Conservation (phyloP, 2,888 invertebrate species). For the Tethea ocularis region DNA sequence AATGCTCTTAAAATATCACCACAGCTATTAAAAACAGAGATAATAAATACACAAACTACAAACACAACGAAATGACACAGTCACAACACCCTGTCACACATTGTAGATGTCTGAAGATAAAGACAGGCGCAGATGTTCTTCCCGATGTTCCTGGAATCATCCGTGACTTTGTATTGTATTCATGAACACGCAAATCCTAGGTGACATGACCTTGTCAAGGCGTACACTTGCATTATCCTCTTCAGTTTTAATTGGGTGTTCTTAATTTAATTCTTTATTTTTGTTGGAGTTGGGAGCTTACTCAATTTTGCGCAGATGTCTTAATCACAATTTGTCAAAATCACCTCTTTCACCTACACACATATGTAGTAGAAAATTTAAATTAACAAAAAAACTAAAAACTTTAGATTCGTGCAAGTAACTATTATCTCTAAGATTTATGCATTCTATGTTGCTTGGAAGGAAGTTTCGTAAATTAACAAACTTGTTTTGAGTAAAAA, state of each 20-base stretch:
- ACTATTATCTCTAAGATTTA: not conserved
- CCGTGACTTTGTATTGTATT: constrained; percentile 56
- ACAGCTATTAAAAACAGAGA: constrained; percentile 28
- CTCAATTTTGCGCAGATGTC: not conserved
- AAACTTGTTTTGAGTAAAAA: constrained; percentile 16
- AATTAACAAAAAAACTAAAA: not conserved
- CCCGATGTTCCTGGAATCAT: constrained; percentile 52
- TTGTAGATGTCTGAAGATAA: constrained; percentile 65
- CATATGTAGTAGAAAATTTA: not conserved
- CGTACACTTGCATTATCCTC: constrained; percentile 25
- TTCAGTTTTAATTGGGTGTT: not conserved
- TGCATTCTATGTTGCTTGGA: not conserved
- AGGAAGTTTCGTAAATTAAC: not conserved
- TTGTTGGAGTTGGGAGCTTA: not conserved
- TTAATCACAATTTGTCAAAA: too few relatives aligned
- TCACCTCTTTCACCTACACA: not conserved
- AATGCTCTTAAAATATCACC: constrained; percentile 24
- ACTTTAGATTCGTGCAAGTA: not conserved
- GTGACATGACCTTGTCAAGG: constrained; percentile 61
- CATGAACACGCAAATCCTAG: constrained; percentile 40
- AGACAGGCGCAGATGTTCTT: constrained; percentile 71
- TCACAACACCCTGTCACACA: constrained; percentile 49
- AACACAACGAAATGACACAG: constrained; percentile 27
- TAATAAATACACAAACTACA: constrained; percentile 26
- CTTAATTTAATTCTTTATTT: not conserved